phyloP scores from a whole-genome alignment of 1,140 invertebrate species.

The Heliconius nattereri region DNA sequence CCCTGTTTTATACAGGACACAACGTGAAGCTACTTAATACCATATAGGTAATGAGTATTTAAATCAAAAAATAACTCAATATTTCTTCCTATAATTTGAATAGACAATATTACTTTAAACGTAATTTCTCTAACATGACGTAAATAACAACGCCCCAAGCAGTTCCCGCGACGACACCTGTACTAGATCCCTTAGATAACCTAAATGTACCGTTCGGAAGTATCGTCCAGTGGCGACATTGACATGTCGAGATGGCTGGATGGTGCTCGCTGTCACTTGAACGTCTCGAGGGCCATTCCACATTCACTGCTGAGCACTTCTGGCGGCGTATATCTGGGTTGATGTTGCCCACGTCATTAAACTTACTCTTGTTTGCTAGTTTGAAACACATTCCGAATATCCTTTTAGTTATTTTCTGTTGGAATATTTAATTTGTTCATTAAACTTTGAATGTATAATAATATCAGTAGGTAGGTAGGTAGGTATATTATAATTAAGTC shows the following conservation, averaged over 20 bases:
- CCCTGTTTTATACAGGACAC: too few species aligned
- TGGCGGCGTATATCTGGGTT: conserved; percentile 30
- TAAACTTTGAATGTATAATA: not conserved
- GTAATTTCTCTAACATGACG: not conserved
- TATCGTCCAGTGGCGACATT: conserved; percentile 50
- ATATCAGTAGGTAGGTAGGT: too few species aligned
- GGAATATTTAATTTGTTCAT: not conserved
- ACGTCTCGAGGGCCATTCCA: conserved; percentile 46
- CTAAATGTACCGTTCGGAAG: conserved; percentile 32
- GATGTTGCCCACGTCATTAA: conserved; percentile 26
- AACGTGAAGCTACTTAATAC: too few species aligned
- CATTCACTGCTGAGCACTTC: conserved; percentile 44
- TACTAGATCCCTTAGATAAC: conserved; percentile 41
- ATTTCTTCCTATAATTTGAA: too few species aligned
- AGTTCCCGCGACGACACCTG: conserved; percentile 9
- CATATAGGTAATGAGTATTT: too few species aligned
- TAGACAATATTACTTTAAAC: not conserved
- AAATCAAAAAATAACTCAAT: too few species aligned
- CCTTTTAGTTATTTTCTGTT: not conserved
- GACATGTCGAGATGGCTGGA: conserved; percentile 47
- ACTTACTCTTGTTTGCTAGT: conserved; percentile 22
- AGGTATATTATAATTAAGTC: too few species aligned
- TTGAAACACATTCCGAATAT: not conserved
- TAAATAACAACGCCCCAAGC: conserved; percentile 19
- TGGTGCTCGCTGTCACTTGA: conserved; percentile 45